Base-by-base conservation (phyloP, 37 sponge, comb jelly and placozoan species). In the Hexactinellida sp. region DNA sequence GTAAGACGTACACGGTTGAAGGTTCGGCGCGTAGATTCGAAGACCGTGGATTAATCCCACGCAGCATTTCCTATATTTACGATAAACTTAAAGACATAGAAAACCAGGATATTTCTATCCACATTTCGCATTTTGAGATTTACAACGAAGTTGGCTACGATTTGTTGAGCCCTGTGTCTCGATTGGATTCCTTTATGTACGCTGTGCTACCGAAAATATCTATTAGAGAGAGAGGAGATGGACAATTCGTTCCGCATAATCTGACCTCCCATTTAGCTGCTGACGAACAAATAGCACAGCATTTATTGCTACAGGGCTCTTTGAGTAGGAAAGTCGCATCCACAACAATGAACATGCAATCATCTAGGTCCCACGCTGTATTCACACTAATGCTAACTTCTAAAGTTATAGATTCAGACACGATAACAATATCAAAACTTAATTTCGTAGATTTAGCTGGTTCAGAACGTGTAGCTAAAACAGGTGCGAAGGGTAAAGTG, bases 391-490 rank as follows among this genome's bases (percentile, higher is more conserved):
- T 38, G 36, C 86, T 93, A 36, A 95, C 96, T 5, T 38, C 87
- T 38, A 88, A 86, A 54, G 19, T 51, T n/a, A 85, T 63, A 34
- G 91, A 84, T 0, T 63, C 89, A 36, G 91, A 89, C 28, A 85
- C 90, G 28, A 82, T 93, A 24, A 89, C 86, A 35, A 93, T 84
- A 91, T 95, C 95, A 7, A 95, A 95, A 39, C 87, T 95, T 47
- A 84, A 95, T 55, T 85, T 95, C 41, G 95, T 95, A 9, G 95
- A 95, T 88, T 55, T 95, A 55, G 95, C 95, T 38, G 95, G 95
- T 16, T 95, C 95, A 34, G 95, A 95, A 84, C 35, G 95, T 34
- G 95, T 95, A 37, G 84, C 93, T 39, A 95, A 95, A 83, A 91
- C 95, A 0, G 88, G 89, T 9, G 89, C 90, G 13, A 85, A 89